These are phyloP conservation scores for Ephydatia muelleri DNA, from an alignment of 37 sponge, comb jelly and placozoan species.

Conservation along the genomic window DNA sequence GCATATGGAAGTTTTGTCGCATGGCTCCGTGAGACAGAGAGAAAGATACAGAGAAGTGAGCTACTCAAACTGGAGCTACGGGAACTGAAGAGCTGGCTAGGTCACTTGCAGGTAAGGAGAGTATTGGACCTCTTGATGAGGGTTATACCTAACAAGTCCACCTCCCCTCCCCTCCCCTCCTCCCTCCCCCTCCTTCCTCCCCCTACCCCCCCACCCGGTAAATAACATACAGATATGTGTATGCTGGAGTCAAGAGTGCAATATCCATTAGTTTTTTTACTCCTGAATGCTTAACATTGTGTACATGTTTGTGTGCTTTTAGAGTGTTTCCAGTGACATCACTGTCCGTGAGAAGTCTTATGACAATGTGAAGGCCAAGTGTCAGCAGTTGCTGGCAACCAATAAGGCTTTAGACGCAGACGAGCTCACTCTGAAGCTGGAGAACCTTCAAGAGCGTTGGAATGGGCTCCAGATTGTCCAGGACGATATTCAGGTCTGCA, in stretches of 20 bases:
- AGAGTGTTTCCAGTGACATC: constrained; percentile 51
- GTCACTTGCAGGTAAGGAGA: constrained; percentile 44
- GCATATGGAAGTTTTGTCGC: constrained; percentile 34
- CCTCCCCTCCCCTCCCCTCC: no score
- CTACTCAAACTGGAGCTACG: constrained; percentile 45
- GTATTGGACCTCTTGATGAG: background rate
- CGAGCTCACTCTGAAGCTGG: constrained; percentile 39
- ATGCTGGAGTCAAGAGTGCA: no score
- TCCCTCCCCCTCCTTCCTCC: no score
- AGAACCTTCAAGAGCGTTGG: constrained; percentile 61
- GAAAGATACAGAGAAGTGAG: constrained; percentile 63
- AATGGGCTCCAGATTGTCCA: constrained; percentile 42
- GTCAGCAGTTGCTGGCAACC: constrained; percentile 28
- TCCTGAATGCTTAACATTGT: no score
- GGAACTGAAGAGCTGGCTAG: constrained; percentile 44
- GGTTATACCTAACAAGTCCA: background rate
- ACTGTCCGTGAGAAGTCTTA: constrained; percentile 24
- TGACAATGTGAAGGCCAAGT: constrained; percentile 30
- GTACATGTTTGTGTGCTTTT: no score
- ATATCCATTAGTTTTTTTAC: no score
- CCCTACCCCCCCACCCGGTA: no score
- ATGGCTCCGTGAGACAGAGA: constrained; percentile 59
- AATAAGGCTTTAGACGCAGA: constrained; percentile 24
- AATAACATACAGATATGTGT: no score
- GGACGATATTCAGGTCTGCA: background rate